Conservation (phyloP, 2,888 invertebrate genomes). For the Pristionchus entomophagus region DNA sequence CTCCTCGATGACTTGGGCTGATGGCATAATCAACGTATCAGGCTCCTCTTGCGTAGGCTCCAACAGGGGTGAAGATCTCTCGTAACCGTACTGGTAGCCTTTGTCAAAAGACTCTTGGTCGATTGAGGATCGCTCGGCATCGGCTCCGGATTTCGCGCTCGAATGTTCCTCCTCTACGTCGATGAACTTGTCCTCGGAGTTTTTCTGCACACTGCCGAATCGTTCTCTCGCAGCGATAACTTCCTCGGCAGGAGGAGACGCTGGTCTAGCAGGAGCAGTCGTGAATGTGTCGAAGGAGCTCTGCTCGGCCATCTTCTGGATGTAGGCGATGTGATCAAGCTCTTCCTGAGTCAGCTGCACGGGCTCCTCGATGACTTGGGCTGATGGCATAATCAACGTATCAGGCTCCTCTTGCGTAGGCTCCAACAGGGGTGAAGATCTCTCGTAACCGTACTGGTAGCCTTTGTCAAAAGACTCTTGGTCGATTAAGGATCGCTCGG, state of each 20-base stretch:
- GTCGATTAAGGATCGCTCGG: neutral
- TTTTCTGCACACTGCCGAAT: neutral
- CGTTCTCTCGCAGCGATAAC: neutral
- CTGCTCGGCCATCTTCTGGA: slow-evolving; percentile 27
- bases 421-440: neutral
- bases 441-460: neutral
- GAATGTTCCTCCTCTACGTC: neutral
- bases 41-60: neutral
- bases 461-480: slow-evolving; percentile 5
- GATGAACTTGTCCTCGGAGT: neutral
- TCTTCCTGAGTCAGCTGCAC: neutral
- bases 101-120: slow-evolving; percentile 1
- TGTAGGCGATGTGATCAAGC: slow-evolving; percentile 10
- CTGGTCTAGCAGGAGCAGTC: neutral
- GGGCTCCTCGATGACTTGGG: neutral
- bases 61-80: neutral
- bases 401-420: neutral
- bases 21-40: neutral
- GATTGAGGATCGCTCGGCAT: neutral
- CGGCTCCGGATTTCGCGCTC: neutral
- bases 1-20: neutral
- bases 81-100: neutral
- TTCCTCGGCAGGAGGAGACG: neutral
- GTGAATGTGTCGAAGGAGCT: neutral
- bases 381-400: neutral